A percentile compares a stretch with the other conserved stretches of the same genome.
These are phyloP conservation scores for Danio choprae DNA, from an alignment of 2,797 vertebrate species.

Conservation along the genomic window DNA sequence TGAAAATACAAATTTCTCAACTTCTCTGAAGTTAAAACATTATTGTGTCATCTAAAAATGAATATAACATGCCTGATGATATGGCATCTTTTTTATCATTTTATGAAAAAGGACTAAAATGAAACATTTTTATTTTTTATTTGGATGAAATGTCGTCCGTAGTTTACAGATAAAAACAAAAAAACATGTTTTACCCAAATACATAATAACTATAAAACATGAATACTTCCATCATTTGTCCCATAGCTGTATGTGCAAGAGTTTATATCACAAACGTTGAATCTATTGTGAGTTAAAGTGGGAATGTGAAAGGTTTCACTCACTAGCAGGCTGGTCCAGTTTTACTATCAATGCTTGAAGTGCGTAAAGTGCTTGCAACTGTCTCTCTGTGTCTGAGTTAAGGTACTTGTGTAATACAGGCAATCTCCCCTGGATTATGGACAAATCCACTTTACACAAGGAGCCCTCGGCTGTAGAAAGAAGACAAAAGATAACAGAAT, in stretches of 20 bases:
- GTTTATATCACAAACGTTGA: not conserved
- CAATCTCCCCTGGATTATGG: conserved; percentile 95
- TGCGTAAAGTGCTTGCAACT: conserved; percentile 99
- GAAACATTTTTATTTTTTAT: too few relatives aligned
- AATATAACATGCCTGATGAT: too few relatives aligned
- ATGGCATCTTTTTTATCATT: too few relatives aligned
- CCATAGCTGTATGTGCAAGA: not conserved
- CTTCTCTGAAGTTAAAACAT: too few relatives aligned
- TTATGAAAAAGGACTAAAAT: too few relatives aligned
- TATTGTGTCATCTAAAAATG: too few relatives aligned
- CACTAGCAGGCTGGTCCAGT: conserved; percentile 98
- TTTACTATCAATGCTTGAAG: conserved; percentile 97
- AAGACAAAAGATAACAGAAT: not conserved
- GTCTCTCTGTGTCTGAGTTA: conserved; percentile 98
- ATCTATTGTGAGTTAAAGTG: not conserved
- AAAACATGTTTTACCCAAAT: not conserved
- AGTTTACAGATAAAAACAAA: too few relatives aligned
- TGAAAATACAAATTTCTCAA: too few relatives aligned
- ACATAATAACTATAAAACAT: not conserved
- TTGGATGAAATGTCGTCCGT: too few relatives aligned
- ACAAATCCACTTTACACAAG: conserved; percentile 92
- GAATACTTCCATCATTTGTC: not conserved
- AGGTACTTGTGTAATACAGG: conserved; percentile 99
- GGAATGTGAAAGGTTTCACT: conserved; percentile 71
- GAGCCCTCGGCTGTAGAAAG: conserved; percentile 85